These are phyloP conservation scores for Ophion ellenae DNA, from an alignment of 2,888 invertebrate genomes.

Conservation along the genomic window DNA sequence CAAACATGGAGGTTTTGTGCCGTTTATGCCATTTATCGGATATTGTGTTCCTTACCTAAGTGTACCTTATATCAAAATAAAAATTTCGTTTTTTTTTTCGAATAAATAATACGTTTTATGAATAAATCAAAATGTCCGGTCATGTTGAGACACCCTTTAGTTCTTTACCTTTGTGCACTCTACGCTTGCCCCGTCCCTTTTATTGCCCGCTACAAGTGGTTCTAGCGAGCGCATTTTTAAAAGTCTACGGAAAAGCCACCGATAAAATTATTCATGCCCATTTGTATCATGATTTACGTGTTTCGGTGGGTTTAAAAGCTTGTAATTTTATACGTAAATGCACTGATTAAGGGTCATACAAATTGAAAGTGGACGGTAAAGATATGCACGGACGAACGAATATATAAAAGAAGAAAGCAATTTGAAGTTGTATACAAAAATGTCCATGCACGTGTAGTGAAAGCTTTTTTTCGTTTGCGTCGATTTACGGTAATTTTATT, in stretches of 20 bases:
- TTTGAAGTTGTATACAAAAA: background rate
- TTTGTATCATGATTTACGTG: slow-evolving; percentile 22
- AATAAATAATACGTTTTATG: no score
- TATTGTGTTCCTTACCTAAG: no score
- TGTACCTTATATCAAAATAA: no score
- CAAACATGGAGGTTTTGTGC: background rate
- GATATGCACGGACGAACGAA: background rate
- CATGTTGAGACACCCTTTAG: background rate
- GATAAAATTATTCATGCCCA: slow-evolving; percentile 54
- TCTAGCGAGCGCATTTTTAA: slow-evolving; percentile 56
- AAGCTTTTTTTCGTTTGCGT: background rate
- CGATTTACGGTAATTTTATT: slow-evolving; percentile 20
- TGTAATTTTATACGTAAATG: background rate
- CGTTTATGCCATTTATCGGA: no score
- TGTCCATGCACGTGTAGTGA: background rate
- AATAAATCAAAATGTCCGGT: no score
- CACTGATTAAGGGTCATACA: no score
- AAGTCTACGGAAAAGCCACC: slow-evolving; percentile 22
- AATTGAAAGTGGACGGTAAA: no score
- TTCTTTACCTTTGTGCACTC: background rate
- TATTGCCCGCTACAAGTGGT: slow-evolving; percentile 67
- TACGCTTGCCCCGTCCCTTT: slow-evolving; percentile 10
- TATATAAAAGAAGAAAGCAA: slow-evolving; percentile 9
- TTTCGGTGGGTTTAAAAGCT: slow-evolving; percentile 19
- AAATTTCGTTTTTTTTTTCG: no score